Percentiles rank a stretch among this genome's conserved stretches.
Conservation (phyloP, 2,113 vertebrate species). For the Emydocephalus ijimae region DNA sequence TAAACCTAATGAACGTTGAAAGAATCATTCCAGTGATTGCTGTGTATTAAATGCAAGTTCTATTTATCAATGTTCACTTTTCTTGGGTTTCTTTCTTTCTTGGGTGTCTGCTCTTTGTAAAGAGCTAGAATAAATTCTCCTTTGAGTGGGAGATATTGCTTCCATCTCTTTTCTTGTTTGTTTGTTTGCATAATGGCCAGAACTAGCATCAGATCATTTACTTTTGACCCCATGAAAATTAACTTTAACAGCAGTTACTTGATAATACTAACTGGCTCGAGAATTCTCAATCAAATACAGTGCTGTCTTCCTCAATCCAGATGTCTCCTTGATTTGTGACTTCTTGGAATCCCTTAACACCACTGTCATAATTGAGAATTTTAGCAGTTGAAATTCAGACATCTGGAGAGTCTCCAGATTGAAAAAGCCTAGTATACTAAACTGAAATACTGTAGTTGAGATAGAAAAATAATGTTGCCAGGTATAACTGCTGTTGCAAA, state of each 20-base stretch:
- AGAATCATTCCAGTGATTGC: not conserved
- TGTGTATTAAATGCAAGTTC: not conserved
- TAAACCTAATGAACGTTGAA: not conserved
- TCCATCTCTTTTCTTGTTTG: not conserved
- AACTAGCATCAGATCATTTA: not conserved
- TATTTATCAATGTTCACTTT: not conserved
- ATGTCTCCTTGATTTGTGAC: not conserved
- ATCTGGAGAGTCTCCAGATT: not conserved
- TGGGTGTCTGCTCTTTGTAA: not conserved
- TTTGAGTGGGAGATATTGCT: not conserved
- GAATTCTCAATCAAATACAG: not conserved
- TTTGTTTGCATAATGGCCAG: not conserved
- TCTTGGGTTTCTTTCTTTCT: not conserved
- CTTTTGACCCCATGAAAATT: not conserved
- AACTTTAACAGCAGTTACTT: not conserved
- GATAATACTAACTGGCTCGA: not conserved
- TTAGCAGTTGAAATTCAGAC: not conserved
- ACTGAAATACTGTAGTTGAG: not conserved
- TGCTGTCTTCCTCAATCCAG: not conserved
- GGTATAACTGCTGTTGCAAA: not conserved
- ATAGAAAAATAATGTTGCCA: not conserved
- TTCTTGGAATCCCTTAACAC: not conserved
- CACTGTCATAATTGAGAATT: not conserved
- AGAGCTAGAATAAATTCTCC: not conserved
- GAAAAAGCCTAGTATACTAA: not conserved